Evolutionary conservation across 2,888 invertebrate genomes (phyloP).

Genomic region (Ectobius pallidus): DNA sequence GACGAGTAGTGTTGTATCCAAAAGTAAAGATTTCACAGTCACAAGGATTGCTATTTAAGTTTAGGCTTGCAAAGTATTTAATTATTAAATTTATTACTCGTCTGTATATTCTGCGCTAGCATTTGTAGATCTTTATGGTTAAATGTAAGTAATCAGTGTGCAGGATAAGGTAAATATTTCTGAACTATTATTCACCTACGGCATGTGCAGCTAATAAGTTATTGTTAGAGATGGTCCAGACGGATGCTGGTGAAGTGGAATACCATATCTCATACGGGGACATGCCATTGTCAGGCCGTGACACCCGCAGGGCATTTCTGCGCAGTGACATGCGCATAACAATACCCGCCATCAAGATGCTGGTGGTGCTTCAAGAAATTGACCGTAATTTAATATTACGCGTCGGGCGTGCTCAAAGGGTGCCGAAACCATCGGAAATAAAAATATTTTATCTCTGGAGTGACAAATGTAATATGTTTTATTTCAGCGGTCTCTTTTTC

Average conservation of each 20-base stretch:
- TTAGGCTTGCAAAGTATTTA: too few species aligned
- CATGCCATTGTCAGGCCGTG: slow-evolving; percentile 15
- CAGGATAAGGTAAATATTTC: too few species aligned
- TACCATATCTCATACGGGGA: background rate
- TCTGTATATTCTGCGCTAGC: background rate
- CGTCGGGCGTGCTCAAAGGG: slow-evolving; percentile 33
- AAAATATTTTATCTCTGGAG: slow-evolving; percentile 30
- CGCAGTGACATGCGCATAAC: slow-evolving; percentile 27
- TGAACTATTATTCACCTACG: too few species aligned
- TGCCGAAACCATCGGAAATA: slow-evolving; percentile 35
- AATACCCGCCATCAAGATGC: slow-evolving; percentile 15
- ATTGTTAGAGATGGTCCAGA: too few species aligned
- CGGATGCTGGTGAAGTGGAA: too few species aligned
- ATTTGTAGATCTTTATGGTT: background rate
- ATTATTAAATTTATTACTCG: background rate
- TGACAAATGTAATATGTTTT: slow-evolving; percentile 27
- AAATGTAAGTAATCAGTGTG: background rate
- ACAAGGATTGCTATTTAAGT: too few species aligned
- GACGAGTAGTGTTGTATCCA: too few species aligned
- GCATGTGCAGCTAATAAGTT: too few species aligned
- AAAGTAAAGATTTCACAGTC: too few species aligned
- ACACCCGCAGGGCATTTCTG: background rate
- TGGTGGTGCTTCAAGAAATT: slow-evolving; percentile 23
- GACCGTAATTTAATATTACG: slow-evolving; percentile 35
- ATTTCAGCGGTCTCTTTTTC: slow-evolving; percentile 3